A percentile compares a stretch with the other conserved stretches of the same genome.
Conservation (phyloP, 2,888 invertebrate genomes). For the Hydraecia micacea region DNA sequence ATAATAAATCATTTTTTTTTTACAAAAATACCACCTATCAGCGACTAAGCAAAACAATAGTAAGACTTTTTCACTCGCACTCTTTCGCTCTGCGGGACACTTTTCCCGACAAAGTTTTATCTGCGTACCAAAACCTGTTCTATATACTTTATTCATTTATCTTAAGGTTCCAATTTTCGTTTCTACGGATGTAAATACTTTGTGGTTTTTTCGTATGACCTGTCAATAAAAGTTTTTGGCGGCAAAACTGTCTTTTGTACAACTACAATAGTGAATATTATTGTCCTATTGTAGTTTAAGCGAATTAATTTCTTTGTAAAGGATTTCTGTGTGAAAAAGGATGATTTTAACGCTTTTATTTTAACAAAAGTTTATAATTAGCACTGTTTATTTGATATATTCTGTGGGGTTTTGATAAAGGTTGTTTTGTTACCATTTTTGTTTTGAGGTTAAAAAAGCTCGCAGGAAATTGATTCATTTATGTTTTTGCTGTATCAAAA, state of each 20-base stretch:
- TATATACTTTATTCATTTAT: background rate
- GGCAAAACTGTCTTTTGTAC: constrained; percentile 75
- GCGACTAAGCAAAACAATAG: constrained; percentile 74
- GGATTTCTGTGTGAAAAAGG: constrained; percentile 69
- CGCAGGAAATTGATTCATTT: constrained; percentile 5
- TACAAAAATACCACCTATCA: constrained; percentile 76
- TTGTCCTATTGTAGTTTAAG: constrained; percentile 71
- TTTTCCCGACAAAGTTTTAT: constrained; percentile 14
- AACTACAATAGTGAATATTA: constrained; percentile 70
- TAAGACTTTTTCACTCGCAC: constrained; percentile 66
- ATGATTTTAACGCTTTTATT: constrained; percentile 69
- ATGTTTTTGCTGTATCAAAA: background rate
- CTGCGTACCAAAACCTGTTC: background rate
- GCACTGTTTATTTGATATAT: constrained; percentile 65
- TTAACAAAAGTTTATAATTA: constrained; percentile 66
- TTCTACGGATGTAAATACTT: background rate
- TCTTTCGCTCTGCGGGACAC: constrained; percentile 73
- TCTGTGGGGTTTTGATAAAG: constrained; percentile 44
- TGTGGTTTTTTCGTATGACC: constrained; percentile 54
- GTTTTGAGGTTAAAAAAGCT: background rate
- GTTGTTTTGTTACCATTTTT: constrained; percentile 5
- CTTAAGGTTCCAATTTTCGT: constrained; percentile 5
- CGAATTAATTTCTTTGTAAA: constrained; percentile 74
- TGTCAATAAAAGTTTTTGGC: constrained; percentile 74
- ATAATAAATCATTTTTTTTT: constrained; percentile 74